These are phyloP conservation scores for Lemur catta DNA, from an alignment of 2,797 vertebrate species.

Conservation along the genomic window DNA sequence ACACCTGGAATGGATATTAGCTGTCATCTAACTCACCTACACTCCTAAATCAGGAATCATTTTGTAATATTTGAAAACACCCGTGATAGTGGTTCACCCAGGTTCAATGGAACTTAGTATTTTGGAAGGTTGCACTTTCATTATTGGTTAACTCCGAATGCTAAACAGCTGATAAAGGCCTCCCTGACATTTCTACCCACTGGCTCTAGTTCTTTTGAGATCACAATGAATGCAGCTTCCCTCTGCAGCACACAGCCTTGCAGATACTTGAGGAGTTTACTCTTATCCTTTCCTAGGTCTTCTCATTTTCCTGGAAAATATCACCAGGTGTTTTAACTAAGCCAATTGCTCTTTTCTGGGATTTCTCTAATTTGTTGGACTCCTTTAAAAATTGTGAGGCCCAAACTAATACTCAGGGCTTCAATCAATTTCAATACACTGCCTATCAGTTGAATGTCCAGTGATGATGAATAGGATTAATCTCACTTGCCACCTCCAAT, in stretches of 20 bases:
- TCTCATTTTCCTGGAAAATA: neutral
- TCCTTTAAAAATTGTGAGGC: neutral
- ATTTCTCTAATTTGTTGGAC: neutral
- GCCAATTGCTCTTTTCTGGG: neutral
- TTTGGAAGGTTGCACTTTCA: neutral
- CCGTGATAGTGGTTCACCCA: neutral
- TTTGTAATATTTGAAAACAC: conserved; percentile 39
- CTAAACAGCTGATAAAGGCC: neutral
- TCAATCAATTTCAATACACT: neutral
- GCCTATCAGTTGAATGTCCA: neutral
- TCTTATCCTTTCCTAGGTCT: neutral
- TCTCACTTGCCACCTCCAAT: neutral
- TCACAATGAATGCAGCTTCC: neutral
- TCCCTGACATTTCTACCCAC: neutral
- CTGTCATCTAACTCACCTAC: neutral
- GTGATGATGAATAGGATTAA: neutral
- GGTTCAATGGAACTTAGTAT: neutral
- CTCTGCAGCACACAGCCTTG: neutral
- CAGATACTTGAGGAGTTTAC: neutral
- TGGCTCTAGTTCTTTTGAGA: neutral
- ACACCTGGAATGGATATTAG: neutral
- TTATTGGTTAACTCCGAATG: neutral
- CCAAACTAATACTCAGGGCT: neutral
- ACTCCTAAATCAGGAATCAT: neutral
- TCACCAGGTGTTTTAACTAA: neutral